Evolutionary conservation across 2,888 invertebrate species (phyloP), one percentile per base, ranked within the genome.

Genomic region (Sipunculus nudus): DNA sequence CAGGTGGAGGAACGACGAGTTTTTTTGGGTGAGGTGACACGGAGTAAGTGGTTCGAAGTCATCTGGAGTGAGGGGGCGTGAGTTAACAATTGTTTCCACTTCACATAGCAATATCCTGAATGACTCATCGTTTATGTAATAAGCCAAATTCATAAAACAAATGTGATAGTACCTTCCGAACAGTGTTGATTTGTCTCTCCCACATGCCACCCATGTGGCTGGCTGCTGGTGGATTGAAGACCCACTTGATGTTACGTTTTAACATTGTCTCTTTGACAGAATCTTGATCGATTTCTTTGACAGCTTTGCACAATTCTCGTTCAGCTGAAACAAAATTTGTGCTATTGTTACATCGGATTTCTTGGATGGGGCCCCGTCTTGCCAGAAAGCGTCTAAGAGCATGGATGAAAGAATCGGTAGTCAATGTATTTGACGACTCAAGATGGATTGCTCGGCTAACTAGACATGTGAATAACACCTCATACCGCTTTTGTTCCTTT

Each of bases 381-480:
- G 65, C 43, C 2, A 68, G 41, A 50, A 69, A 69, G 2, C 68
- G 32, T n/a, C 68, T 47, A 1, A 69, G 32, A 46, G 59, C 56
- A 47, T 70, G 67, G 21, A 70, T 65, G 45, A 67, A 71, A 5
- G 70, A 63, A 50, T 58, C 59, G 13, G 71, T 72, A 16, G 53
- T 31, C 25, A 73, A 31, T 25, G 58, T 53, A 32, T 63, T 55
- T 2, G 54, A 46, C 21, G 54, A 57, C 41, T 79, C 78, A 23
- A 78, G 29, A 39, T 79, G 76, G 1, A 78, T 65, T 4, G 77
- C 78, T 52, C 75, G 69, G 35, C 76, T 74, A 3, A 63, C 46
- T 23, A 78, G 65, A 53, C 80, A 80, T 1, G 74, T 71, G 55
- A 79, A 80, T 5, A 81, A 53, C 5, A 66, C 73, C 10, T 77